Evolutionary conservation across 1,140 invertebrate species (phyloP).

Genomic region (Caenorhabditis remanei): DNA sequence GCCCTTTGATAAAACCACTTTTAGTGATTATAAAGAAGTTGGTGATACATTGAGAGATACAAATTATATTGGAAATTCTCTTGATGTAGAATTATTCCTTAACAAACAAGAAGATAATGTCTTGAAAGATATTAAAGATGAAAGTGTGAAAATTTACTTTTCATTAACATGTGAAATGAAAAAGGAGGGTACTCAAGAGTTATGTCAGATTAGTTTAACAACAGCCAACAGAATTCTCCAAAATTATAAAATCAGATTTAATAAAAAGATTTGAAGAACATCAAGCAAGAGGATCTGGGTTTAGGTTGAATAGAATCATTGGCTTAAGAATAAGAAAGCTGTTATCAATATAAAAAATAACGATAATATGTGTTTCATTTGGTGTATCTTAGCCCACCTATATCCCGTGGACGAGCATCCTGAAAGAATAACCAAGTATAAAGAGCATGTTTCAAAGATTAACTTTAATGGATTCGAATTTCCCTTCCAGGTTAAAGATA

Average conservation of each 20-base stretch:
- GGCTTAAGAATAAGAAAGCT: constrained; percentile 9
- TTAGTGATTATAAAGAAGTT: neutral
- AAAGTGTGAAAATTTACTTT: too few species aligned
- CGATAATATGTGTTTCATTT: neutral
- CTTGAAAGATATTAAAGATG: too few species aligned
- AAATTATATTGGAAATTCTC: too few species aligned
- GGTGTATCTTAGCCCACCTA: neutral
- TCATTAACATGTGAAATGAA: too few species aligned
- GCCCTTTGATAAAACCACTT: neutral
- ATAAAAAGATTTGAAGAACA: too few species aligned
- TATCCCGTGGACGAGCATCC: neutral
- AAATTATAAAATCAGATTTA: too few species aligned
- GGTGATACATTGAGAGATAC: neutral
- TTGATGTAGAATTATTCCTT: too few species aligned
- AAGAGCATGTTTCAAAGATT: neutral
- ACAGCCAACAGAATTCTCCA: too few species aligned
- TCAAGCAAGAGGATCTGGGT: too few species aligned
- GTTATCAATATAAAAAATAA: constrained; percentile 11
- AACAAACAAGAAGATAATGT: too few species aligned
- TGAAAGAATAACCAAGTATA: neutral
- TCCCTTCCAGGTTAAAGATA: neutral
- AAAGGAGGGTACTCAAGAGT: too few species aligned
- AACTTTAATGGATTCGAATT: neutral
- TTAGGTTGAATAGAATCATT: neutral
- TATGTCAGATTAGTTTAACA: too few species aligned